Conservation (phyloP, 2,797 vertebrate genomes). For the Chrysocyon brachyurus region DNA sequence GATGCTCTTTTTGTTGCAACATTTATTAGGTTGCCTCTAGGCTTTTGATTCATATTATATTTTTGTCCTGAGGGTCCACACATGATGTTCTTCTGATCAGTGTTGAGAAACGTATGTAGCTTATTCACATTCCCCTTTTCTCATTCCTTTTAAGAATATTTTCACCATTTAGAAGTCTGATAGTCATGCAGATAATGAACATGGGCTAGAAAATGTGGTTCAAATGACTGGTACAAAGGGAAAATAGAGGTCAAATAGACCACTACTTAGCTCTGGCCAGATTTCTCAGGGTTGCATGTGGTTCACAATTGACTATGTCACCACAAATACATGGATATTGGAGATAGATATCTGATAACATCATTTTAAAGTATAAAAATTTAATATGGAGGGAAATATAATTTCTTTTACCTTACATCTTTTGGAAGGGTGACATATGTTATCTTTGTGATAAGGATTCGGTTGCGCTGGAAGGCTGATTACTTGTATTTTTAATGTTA, state of each 20-base stretch:
- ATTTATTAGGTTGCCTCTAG: constrained; percentile 31
- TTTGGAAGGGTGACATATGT: constrained; percentile 30
- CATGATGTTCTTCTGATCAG: constrained; percentile 40
- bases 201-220: constrained; percentile 26
- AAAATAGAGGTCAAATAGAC: constrained; percentile 33
- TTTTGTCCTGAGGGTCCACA: constrained; percentile 39
- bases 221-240: constrained; percentile 31
- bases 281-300: background rate
- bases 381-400: background rate
- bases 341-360: constrained; percentile 81
- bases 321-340: constrained; percentile 80
- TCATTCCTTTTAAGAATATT: constrained; percentile 35
- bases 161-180: constrained; percentile 49
- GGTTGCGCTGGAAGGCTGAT: constrained; percentile 4
- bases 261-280: background rate
- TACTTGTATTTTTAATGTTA: constrained; percentile 50
- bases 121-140: constrained; percentile 20
- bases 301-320: constrained; percentile 27
- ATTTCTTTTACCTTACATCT: background rate
- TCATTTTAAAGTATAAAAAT: constrained; percentile 51
- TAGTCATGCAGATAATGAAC: background rate
- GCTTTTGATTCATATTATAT: constrained; percentile 16
- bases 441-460: constrained; percentile 53
- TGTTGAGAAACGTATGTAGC: background rate
- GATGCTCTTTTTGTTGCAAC: background rate